Evolutionary conservation across 35 echinoderm and acorn worm genomes (phyloP).

Genomic region (Patiria miniata): DNA sequence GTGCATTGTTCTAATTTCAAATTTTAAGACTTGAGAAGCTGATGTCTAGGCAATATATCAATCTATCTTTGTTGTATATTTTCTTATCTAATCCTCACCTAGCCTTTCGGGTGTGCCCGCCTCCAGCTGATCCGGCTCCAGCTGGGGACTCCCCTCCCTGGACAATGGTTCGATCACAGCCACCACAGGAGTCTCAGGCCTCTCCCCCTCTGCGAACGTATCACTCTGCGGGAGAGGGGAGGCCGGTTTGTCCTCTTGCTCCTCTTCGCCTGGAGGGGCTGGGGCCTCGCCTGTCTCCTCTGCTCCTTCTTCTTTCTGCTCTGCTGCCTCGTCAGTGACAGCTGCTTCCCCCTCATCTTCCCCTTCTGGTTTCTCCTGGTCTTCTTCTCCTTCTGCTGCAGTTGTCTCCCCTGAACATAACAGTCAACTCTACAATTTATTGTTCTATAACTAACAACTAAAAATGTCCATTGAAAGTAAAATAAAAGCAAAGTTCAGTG

Average conservation of each 20-base stretch:
- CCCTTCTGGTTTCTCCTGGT: conserved; percentile 30
- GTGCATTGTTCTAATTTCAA: too few species aligned
- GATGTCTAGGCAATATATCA: too few species aligned
- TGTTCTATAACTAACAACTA: too few species aligned
- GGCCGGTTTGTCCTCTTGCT: conserved; percentile 44
- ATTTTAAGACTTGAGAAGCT: too few species aligned
- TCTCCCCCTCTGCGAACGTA: conserved; percentile 97
- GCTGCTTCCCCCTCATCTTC: conserved; percentile 2
- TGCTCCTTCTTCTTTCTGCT: conserved; percentile 29
- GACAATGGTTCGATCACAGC: conserved; percentile 90
- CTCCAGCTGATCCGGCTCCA: conserved; percentile 61
- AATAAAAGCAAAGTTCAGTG: too few species aligned
- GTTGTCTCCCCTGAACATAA: neutral
- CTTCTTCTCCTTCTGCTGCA: neutral
- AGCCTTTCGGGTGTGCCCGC: conserved; percentile 83
- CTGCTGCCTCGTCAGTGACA: neutral
- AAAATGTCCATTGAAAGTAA: too few species aligned
- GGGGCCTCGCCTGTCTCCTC: conserved; percentile 15
- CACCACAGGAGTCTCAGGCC: conserved; percentile 88
- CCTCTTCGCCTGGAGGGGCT: neutral
- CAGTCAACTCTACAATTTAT: neutral
- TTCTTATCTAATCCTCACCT: conserved; percentile 55
- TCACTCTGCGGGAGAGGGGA: conserved; percentile 91
- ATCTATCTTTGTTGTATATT: too few species aligned
- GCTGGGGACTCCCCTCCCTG: conserved; percentile 84